Base-by-base conservation (phyloP, 2,888 invertebrate genomes). In the Erpobdella octoculata region DNA sequence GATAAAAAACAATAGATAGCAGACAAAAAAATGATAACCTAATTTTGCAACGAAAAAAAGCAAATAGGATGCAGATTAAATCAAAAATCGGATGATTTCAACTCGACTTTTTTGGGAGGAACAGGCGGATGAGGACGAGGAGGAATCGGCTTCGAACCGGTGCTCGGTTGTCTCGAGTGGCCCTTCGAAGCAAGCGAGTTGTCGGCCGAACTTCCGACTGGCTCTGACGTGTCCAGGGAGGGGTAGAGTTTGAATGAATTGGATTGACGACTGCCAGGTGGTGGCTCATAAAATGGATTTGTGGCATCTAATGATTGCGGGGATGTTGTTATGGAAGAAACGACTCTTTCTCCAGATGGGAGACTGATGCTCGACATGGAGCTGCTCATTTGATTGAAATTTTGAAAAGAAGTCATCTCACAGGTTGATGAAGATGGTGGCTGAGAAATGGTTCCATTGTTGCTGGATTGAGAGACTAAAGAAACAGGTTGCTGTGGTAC, bases 381-480 rank as follows among this genome's bases (percentile, higher is more conserved):
- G 21, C 31, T 15, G 15, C 66, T 37, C 31, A 67, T 37, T 15
- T 18, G 18, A 31, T 65, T n/a, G 38, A 31, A 66, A 33, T 28
- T 68, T 28, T 31, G 38, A n/a, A 41, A 18, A 18, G 3, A n/a
- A 1, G 15, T 18, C 33, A n/a, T 46, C 8, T 12, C 25, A 6
- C 31, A 25, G 8, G 46, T 18, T 46, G 15, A 36, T 21, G 12
- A 68, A 68, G 31, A 79, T 77, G 59, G 83, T 83, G 74, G 78
- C 79, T 3, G 48, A 76, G 4, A 80, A 81, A 35, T 83, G 82
- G 69, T 79, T 77, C 71, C 77, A 74, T 66, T 75, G 75, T 73
- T 74, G 78, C 36, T 79, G 80, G 0, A 74, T 82, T 5, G 83
- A 82, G 74, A 78, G 78, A 31, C 79, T 81, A 61, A 77, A 80